Conservation (phyloP, 2,797 vertebrate species). For the Hydrocynus forskahlii region DNA sequence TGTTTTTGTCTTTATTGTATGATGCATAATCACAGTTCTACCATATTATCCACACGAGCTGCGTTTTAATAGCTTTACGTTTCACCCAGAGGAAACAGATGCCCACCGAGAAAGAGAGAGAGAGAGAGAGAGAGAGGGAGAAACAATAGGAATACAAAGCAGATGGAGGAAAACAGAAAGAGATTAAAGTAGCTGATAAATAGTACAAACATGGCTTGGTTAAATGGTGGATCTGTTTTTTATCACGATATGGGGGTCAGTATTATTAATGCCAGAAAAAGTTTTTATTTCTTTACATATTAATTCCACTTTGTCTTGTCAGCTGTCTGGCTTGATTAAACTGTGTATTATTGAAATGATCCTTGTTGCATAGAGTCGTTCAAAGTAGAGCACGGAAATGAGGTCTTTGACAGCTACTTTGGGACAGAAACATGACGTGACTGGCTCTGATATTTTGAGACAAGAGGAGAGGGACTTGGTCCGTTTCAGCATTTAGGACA, state of each 20-base stretch:
- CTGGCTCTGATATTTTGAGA: conserved; percentile 55
- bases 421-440: conserved; percentile 47
- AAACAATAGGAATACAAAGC: conserved; percentile 23
- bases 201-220: neutral
- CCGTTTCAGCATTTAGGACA: conserved; percentile 14
- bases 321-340: neutral
- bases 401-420: conserved; percentile 41
- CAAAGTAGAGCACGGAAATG: conserved; percentile 51
- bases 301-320: neutral
- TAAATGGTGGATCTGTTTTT: neutral
- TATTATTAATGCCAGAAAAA: neutral
- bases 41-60: conserved; percentile 24
- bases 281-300: neutral
- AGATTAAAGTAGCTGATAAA: neutral
- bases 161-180: conserved; percentile 19
- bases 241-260: neutral
- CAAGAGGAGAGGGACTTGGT: conserved; percentile 23
- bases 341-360: conserved; percentile 10
- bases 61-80: conserved; percentile 39
- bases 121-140: neutral
- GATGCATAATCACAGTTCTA: conserved; percentile 28
- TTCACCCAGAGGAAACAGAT: conserved; percentile 47
- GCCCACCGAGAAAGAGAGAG: no score
- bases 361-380: conserved; percentile 25
- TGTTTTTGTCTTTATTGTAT: neutral